Base-by-base conservation (phyloP, 2,113 vertebrate genomes). In the Casuarius casuarius region DNA sequence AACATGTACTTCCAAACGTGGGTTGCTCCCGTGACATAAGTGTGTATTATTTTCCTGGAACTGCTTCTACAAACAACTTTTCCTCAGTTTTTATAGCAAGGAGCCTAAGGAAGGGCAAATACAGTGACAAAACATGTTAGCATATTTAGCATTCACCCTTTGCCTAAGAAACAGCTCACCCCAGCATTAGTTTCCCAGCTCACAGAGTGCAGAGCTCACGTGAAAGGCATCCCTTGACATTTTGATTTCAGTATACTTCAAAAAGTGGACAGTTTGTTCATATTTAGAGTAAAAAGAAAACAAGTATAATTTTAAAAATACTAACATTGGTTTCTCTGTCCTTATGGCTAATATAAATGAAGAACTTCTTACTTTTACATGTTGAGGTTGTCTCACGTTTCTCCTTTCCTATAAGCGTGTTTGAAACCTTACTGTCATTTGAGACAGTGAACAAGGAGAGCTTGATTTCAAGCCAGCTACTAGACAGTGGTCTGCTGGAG, bases 1-100 rank as follows among this genome's bases (percentile, higher is more conserved):
- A 23, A 40, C 35, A 33, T 11, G 51, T 12, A 21, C 20, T 18
- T 48, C 31, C 46, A 21, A 61, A 48, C 31, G n/a, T 76, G 31
- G 26, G 16, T 61, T 76, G 44, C 26, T 66, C 38, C 22, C 17
- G 25, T 29, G 44, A 61, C 23, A 35, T 25, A 29, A 12, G 16
- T 33, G 19, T 77, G 52, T 42, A 18, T 71, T 59, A 13, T 61
- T 87, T 78, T 91, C 63, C 58, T 90, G 38, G 77, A 83, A 40
- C 77, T 87, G 56, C 52, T 89, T 22, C 44, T 87, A 63, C 86
- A 89, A 95, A 89, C 23, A n/a, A 65, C 76, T 89, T 97, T 82
- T 71, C 40, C 59, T 87, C 56, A 83, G 17, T 94, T 84, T 91
- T 94, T 78, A 52, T 62, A 95, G 56, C 74, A 74, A 90, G 18